Evolutionary conservation across 2,113 vertebrate species (phyloP).

Genomic region (Camelus bactrianus): DNA sequence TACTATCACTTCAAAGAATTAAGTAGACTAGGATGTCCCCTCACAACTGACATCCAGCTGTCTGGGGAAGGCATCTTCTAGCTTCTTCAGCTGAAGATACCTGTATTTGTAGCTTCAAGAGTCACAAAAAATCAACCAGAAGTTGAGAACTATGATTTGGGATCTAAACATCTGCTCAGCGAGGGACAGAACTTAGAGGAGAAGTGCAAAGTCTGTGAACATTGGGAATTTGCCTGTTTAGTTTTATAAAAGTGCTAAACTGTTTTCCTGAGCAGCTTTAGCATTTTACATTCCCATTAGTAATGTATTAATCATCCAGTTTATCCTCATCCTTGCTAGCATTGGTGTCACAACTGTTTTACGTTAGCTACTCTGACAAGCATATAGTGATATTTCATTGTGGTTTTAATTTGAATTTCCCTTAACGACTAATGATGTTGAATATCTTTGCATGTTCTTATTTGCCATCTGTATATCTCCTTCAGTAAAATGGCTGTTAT

Average conservation of each 20-base stretch:
- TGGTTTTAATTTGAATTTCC: not conserved
- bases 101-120: not conserved
- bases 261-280: not conserved
- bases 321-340: not conserved
- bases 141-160: not conserved
- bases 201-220: not conserved
- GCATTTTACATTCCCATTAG: not conserved
- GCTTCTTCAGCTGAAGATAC: not conserved
- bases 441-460: not conserved
- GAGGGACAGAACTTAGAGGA: not conserved
- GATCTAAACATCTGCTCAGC: not conserved
- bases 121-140: not conserved
- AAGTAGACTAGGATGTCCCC: not conserved
- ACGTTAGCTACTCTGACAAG: not conserved
- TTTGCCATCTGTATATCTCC: not conserved
- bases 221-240: not conserved
- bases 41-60: not conserved
- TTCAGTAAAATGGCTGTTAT: not conserved
- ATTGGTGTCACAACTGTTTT: not conserved
- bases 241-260: not conserved
- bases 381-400: not conserved
- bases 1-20: not conserved
- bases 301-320: not conserved
- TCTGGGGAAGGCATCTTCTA: not conserved
- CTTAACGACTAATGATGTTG: not conserved